phyloP scores from a whole-genome alignment of 2,113 vertebrate genomes.

The Cyanoramphus novaezelandiae region DNA sequence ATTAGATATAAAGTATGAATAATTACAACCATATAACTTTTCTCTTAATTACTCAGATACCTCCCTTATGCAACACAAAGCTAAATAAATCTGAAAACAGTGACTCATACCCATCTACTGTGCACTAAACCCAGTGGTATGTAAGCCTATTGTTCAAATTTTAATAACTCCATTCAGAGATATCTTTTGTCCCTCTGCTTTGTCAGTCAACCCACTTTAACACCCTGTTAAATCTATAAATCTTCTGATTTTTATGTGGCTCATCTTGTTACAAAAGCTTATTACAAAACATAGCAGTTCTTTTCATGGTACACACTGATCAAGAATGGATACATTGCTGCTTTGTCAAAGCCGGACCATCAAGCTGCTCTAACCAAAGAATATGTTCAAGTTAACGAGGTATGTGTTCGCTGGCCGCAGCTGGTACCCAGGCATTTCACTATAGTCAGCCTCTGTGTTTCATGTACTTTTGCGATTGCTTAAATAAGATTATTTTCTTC shows the following conservation, averaged over 20 bases:
- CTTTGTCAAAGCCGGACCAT: background rate
- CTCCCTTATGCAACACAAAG: slow-evolving; percentile 48
- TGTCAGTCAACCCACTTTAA: slow-evolving; percentile 33
- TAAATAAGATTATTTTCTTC: background rate
- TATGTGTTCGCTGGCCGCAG: background rate
- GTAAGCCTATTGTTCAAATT: slow-evolving; percentile 34
- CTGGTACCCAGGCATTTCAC: background rate
- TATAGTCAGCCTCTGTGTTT: background rate
- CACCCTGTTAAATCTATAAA: slow-evolving; percentile 50
- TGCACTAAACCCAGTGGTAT: slow-evolving; percentile 1
- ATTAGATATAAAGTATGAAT: background rate
- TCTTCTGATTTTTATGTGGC: slow-evolving; percentile 17
- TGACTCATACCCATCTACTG: slow-evolving; percentile 38
- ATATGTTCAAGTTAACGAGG: background rate
- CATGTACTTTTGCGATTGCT: background rate
- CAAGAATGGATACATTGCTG: background rate
- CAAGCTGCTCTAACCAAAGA: background rate
- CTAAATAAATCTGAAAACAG: slow-evolving; percentile 32
- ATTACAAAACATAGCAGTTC: slow-evolving; percentile 28
- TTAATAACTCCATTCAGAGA: slow-evolving; percentile 21
- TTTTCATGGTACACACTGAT: background rate
- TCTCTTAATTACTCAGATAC: slow-evolving; percentile 7
- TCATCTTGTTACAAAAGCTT: slow-evolving; percentile 40
- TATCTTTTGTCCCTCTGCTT: slow-evolving; percentile 50
- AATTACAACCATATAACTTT: background rate